Evolutionary conservation across 2,113 vertebrate species (phyloP), one percentile per base, ranked within the genome.

Genomic region (Riparia riparia): DNA sequence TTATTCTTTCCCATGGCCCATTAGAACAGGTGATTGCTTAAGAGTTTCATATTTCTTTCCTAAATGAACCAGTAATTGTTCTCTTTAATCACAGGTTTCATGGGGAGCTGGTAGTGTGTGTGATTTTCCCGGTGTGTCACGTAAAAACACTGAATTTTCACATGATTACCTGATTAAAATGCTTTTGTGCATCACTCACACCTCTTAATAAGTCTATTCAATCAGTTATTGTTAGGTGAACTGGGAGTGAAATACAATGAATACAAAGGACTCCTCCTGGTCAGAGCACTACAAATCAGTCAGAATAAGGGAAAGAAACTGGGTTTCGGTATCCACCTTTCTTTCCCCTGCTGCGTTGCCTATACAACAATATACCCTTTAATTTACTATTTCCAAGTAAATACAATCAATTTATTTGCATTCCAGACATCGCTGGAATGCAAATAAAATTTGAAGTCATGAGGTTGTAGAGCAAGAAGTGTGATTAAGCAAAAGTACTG

Each of bases 81-180:
- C 76, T 86, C 77, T 86, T 94, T 39, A 91, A 71, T 84, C 83
- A 69, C 45, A 88, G 44, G 64, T 64, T 91, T 93, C 76, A 53
- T 8, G 6, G n/a, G 19, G 64, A 78, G 72, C 18, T 78, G 85
- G 86, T 64, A 61, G 71, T 25, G 13, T 92, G 58, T 82, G 77
- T 94, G 66, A 92, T 94, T 93, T 90, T 83, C 90, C 68, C 64
- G 58, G 47, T 88, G 90, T 70, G 63, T 94, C 60, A 77, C 29
- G 81, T 50, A 70, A 65, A 53, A 85, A 31, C 41, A 66, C 37
- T 58, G 66, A 79, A 58, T 91, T 96, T 90, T 89, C 78, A 90
- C 73, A 85, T 85, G 90, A 72, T 50, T 80, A 60, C 90, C 53
- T 80, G 39, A 80, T 81, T 86, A 73, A 70, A 92, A 83, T 58